These are phyloP conservation scores for Drosophila bipectinata DNA, from an alignment of 1,140 invertebrate species.

Conservation along the genomic window DNA sequence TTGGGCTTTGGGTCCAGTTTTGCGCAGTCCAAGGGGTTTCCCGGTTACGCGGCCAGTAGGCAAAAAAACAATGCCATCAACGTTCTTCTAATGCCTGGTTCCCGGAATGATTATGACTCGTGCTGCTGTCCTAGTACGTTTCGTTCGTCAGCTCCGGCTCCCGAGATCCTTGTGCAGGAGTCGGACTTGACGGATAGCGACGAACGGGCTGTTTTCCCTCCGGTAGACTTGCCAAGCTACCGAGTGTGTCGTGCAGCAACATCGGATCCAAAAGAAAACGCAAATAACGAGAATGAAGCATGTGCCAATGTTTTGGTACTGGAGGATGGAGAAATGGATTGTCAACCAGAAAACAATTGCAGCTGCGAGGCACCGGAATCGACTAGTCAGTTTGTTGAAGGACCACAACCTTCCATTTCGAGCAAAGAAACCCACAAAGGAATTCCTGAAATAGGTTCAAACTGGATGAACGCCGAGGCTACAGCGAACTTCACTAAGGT, in stretches of 20 bases:
- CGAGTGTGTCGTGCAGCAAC: constrained; percentile 31
- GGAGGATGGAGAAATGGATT: not conserved
- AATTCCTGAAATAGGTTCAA: not conserved
- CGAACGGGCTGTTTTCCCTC: constrained; percentile 35
- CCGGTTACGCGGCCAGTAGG: not conserved
- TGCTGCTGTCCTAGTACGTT: constrained; percentile 9
- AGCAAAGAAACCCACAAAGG: not conserved
- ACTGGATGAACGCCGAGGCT: not conserved
- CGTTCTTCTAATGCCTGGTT: constrained; percentile 51
- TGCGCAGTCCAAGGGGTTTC: not conserved
- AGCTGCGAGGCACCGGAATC: not conserved
- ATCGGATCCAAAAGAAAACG: not conserved
- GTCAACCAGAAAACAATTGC: too few species aligned
- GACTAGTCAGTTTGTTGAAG: not conserved
- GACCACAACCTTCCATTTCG: too few species aligned
- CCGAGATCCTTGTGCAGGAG: constrained; percentile 48
- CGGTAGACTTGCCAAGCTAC: constrained; percentile 45
- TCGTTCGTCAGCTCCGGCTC: not conserved
- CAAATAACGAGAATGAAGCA: not conserved
- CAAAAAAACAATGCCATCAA: constrained; percentile 31
- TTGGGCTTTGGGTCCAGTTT: not conserved
- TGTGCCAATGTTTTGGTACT: constrained; percentile 42
- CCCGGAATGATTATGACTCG: not conserved
- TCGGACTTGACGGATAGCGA: constrained; percentile 34
- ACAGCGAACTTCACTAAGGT: constrained; percentile 16